Evolutionary conservation across 2,797 vertebrate genomes (phyloP), one percentile per base, ranked within the genome.

Genomic region (Crenuchus spilurus): DNA sequence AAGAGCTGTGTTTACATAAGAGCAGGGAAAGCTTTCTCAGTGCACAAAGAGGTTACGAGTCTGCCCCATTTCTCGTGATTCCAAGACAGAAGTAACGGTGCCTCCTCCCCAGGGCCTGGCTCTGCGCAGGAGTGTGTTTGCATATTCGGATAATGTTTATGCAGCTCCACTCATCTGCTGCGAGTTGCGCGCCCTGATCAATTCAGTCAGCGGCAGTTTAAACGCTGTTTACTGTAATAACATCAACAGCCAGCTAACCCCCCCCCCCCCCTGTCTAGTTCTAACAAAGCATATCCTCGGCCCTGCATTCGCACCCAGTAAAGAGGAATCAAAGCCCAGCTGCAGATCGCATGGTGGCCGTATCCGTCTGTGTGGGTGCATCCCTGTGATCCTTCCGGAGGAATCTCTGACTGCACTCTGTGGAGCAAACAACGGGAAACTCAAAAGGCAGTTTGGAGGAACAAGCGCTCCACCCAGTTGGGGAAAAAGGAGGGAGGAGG

Each of bases 61-160:
- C 84, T 86, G 88, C 91, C 88, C 92, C 88, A 70, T 85, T 92
- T 92, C 90, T 91, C 91, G 87, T 88, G 87, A 91, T 91, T 91
- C 94, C 91, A 92, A 94, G 90, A 93, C 92, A 92, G 92, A 94
- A 63, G 66, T 55, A 63, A 41, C 58, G 91, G 92, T 91, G 93
- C 88, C 90, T 90, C 88, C 75, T 95, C 96, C 94, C 96, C 82
- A 55, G 93, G 94, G 95, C 78, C 88, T 84, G 88, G 67, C 70
- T 92, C 88, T 87, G 86, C 90, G 90, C 84, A 90, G 92, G 92
- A 94, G 89, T 87, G 82, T 94, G 94, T 95, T 96, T 96, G 94
- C 94, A 95, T 96, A 95, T 96, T 96, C 94, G 94, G 91, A 94
- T 92, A 94, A 93, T 96, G 94, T 96, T 97, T 96, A 95, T 95